Percentiles rank a stretch among this genome's conserved stretches.
Conservation (phyloP, 2,113 vertebrate species). For the Chaenocephalus aceratus region DNA sequence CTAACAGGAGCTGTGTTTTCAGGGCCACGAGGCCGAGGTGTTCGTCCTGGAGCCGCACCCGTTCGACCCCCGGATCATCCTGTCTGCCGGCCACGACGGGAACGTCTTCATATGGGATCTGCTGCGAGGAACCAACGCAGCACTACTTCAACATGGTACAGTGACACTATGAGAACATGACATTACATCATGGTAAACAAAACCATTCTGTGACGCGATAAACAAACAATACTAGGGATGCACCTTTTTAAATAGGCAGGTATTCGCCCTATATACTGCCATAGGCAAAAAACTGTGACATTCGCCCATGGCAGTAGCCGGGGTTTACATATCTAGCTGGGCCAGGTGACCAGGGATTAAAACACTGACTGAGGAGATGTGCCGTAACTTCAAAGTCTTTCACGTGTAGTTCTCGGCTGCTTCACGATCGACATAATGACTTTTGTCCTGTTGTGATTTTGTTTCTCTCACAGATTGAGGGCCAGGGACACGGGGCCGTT, state of each 20-base stretch:
- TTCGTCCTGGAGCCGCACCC: conserved; percentile 98
- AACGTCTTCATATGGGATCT: conserved; percentile 98
- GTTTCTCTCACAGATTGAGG: conserved; percentile 89
- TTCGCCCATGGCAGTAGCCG: too few species aligned
- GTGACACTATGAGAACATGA: not conserved
- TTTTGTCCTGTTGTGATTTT: not conserved
- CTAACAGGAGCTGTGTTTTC: conserved; percentile 28
- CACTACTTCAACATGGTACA: conserved; percentile 97
- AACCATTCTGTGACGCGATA: not conserved
- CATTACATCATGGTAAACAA: not conserved
- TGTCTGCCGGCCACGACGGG: conserved; percentile 97
- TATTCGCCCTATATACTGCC: too few species aligned
- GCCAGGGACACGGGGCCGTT: conserved; percentile 96
- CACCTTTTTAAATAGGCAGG: too few species aligned
- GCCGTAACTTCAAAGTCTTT: too few species aligned
- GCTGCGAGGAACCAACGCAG: conserved; percentile 90
- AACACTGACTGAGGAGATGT: too few species aligned
- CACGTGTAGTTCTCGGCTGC: too few species aligned
- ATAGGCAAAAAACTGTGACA: too few species aligned
- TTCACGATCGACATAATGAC: too few species aligned
- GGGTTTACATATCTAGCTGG: too few species aligned
- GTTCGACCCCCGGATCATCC: conserved; percentile 94
- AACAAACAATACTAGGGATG: not conserved
- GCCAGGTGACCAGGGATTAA: too few species aligned
- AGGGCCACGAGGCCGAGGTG: conserved; percentile 97